Base-by-base conservation (phyloP, 2,888 invertebrate species). In the Harpalus rufipes region DNA sequence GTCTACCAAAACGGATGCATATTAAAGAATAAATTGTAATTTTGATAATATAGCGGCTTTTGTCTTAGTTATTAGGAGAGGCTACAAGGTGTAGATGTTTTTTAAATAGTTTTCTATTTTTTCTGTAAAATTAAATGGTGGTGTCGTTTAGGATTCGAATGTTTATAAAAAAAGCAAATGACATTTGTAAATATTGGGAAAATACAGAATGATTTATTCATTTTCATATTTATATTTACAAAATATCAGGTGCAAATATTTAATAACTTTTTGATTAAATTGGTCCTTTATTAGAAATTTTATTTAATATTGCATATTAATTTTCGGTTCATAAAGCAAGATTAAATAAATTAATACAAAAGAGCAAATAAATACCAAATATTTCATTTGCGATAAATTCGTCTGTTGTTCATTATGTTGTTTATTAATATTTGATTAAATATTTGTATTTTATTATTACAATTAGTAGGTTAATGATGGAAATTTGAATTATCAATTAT, bases 201-300 rank as follows among this genome's bases (percentile, higher is more conserved):
- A 12, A 51, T 51, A 10, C 44, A 10, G 4, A 51, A 51, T 12
- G 44, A 51, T 51, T 51, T 51, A 51, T 51, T 12, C 32, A 32
- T 51, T 8, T 51, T 10, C 44, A 51, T 51, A 51, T 51, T 51
- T 10, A 12, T 12, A 51, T 51, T 51, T 51, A 51, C 44, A 51
- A 51, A 25, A 51, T 51, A 51, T 12, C 12, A 12, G 44, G 44
- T 51, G 44, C 44, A 51, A 51, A 51, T 51, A 51, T 51, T 51
- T 51, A 8, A 51, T 51, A 3, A 51, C 44, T 12, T 51, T 10
- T 51, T 51, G 44, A 51, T 51, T 51, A 51, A 51, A 8, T 12
- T 51, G 44, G 44, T 10, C 44, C 44, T 51, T 51, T 51, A 51
- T 51, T 51, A 51, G 44, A 51, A 32, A 51, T 51, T 51, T 51